These are phyloP conservation scores for Actinernus sp. DNA, from an alignment of 92 coral and sea anemone species.

Conservation along the genomic window DNA sequence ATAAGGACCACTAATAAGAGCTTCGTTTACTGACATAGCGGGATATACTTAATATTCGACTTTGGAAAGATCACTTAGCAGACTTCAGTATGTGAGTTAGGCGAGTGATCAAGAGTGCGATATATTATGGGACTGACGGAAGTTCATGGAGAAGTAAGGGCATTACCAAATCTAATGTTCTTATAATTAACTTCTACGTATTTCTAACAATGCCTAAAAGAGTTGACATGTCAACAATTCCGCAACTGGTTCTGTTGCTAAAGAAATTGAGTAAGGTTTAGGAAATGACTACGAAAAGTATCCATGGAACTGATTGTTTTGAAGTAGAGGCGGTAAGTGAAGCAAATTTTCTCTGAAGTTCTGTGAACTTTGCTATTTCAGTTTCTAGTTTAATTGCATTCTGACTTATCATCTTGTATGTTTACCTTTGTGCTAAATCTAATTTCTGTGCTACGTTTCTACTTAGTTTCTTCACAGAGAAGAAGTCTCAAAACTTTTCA, in stretches of 20 bases:
- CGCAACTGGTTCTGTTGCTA: constrained; percentile 33
- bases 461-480: constrained; percentile 81
- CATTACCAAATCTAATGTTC: no score
- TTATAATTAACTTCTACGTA: no score
- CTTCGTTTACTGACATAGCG: no score
- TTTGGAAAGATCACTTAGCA: no score
- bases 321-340: constrained; percentile 92
- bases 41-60: no score
- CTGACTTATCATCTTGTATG: constrained; percentile 11
- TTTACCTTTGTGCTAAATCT: constrained; percentile 21
- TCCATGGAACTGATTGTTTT: constrained; percentile 90
- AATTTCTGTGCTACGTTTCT: constrained; percentile 1
- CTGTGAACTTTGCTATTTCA: constrained; percentile 1
- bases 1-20: no score
- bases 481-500: constrained; percentile 83
- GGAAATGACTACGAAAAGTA: background rate
- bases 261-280: background rate
- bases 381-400: background rate
- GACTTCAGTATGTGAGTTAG: no score
- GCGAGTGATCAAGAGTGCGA: no score
- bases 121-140: no score
- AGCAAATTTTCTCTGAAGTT: constrained; percentile 22
- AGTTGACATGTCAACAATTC: constrained; percentile 18
- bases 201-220: no score
- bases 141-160: no score